A percentile compares a stretch with the other conserved stretches of the same genome.
phyloP scores from a whole-genome alignment of 2,888 invertebrate genomes.

The Microctonus brassicae region DNA sequence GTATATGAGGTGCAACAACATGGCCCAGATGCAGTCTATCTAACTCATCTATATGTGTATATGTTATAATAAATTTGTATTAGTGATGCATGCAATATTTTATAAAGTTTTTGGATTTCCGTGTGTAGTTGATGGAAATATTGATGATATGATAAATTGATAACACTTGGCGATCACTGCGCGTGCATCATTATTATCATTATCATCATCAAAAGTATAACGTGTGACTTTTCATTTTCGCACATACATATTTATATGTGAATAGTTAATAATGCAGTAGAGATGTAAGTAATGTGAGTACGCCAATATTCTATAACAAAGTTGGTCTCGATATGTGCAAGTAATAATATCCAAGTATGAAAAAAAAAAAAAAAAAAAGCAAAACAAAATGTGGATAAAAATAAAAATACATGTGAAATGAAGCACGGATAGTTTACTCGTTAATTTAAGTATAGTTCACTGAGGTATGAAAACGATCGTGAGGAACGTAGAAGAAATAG shows the following conservation, averaged over 20 bases:
- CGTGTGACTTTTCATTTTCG: conserved; percentile 49
- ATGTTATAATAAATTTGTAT: conserved; percentile 1
- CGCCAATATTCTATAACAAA: not conserved
- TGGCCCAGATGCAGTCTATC: conserved; percentile 25
- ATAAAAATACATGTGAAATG: not conserved
- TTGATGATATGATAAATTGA: conserved; percentile 29
- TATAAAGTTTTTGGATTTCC: too few relatives aligned
- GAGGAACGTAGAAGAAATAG: not conserved
- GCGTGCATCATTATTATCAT: too few relatives aligned
- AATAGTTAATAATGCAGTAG: not conserved
- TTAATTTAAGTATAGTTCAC: not conserved
- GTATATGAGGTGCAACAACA: not conserved
- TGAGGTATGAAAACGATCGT: conserved; percentile 6
- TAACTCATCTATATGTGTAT: not conserved
- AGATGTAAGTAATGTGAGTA: not conserved
- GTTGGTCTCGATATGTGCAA: not conserved
- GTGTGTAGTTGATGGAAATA: conserved; percentile 27
- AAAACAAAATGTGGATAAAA: not conserved
- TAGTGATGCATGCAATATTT: not conserved
- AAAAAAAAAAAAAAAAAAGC: not conserved
- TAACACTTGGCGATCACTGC: conserved; percentile 13
- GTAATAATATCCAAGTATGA: not conserved
- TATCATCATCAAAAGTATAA: conserved; percentile 51
- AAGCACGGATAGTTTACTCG: not conserved
- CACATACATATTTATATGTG: conserved; percentile 23